Base-by-base conservation (phyloP, 2,113 vertebrate species). In the Hippocampus guttulatus region DNA sequence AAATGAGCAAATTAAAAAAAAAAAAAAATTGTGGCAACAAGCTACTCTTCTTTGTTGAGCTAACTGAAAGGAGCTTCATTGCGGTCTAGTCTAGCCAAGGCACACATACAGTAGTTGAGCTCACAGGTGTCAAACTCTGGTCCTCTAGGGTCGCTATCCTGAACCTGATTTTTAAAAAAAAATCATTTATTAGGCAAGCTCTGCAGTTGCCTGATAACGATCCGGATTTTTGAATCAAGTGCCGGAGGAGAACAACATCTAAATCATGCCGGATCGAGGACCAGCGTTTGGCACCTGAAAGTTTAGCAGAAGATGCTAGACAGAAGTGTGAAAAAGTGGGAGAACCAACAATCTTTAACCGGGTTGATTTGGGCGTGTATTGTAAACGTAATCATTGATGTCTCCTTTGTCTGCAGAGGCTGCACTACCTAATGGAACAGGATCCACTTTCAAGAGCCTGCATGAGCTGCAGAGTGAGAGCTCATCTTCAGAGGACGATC, bases 401-500 rank as follows among this genome's bases (percentile, higher is more conserved):
- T 68, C 16, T 64, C 57, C 1, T 25, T 25, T 45, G 8, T 9
- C 74, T 71, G 8, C 81, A 91, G 90, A 89, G 45, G 25, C 58
- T 33, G 27, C 76, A 6, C 67, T 80, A 64, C 71, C 84, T 54
- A 77, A 70, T 67, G 70, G 49, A 55, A 88, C 69, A 25, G 66
- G 9, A 20, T 77, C 78, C 2, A 18, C 76, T 14, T 73, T 79
- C 51, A 84, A 73, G 51, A 78, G 64, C 58, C 54, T 82, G 20
- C 78, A 58, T 8, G 66, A 68, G 71, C 82, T 82, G 74, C 80
- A 72, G 41, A 88, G 76, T 20, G 85, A 89, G 18, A 76, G 81
- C 68, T 88, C 83, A 3, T 87, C 88, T 38, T 78, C 78, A 14
- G 88, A 91, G 67, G 89, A 90, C 51, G 23, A 65, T 23, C 68